Percentiles rank a stretch among this genome's conserved stretches.
phyloP scores from a whole-genome alignment of 2,113 vertebrate species.

The Peucedramus taeniatus region DNA sequence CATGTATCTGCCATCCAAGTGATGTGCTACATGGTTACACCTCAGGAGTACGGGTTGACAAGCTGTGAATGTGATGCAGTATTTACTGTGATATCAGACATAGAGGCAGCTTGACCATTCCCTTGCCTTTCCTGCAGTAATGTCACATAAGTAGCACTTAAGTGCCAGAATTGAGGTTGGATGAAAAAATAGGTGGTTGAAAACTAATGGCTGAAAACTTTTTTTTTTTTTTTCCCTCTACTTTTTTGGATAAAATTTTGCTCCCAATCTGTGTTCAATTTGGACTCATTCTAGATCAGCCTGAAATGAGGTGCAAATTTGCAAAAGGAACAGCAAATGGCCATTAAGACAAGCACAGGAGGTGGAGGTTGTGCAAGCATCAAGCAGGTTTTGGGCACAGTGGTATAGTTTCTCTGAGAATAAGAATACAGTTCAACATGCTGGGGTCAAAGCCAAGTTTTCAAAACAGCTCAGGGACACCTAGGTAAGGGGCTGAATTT shows the following conservation, averaged over 20 bases:
- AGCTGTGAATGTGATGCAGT: not conserved
- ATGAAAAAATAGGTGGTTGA: not conserved
- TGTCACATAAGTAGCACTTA: not conserved
- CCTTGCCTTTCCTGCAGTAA: not conserved
- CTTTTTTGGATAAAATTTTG: not conserved
- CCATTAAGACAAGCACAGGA: not conserved
- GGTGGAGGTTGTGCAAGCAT: not conserved
- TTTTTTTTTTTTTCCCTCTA: not conserved
- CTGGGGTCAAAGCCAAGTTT: not conserved
- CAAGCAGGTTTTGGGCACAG: not conserved
- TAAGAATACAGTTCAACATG: not conserved
- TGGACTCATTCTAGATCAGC: not conserved
- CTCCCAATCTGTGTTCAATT: not conserved
- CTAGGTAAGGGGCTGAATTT: not conserved
- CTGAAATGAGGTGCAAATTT: slow-evolving; percentile 27
- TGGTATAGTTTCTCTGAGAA: not conserved
- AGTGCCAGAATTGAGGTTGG: not conserved
- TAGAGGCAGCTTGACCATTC: not conserved
- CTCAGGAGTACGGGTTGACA: not conserved
- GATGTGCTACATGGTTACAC: not conserved
- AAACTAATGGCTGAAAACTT: not conserved
- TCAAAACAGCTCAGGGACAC: not conserved
- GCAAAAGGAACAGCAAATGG: not conserved
- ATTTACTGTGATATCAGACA: not conserved
- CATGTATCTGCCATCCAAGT: not conserved